Base-by-base conservation (phyloP, 2,797 vertebrate species). In the Bradypodion ventrale region DNA sequence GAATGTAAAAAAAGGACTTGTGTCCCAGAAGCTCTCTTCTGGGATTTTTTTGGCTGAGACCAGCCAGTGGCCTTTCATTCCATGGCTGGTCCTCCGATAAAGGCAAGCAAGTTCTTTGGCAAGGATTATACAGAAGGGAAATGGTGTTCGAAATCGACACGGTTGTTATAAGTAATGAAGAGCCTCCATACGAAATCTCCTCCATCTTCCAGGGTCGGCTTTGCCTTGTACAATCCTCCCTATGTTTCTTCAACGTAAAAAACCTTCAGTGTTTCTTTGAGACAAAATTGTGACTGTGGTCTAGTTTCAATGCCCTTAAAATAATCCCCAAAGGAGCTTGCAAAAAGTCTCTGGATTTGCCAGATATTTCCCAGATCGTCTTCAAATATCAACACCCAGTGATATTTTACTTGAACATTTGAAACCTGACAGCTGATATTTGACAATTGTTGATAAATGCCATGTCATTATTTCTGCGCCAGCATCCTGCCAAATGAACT, bases 341-440 rank as follows among this genome's bases (percentile, higher is more conserved):
- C 23, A 37, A n/a, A 7, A 19, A 16, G 12, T 27, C 65, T 66
- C 46, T 37, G 37, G 21, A n/a, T 83, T n/a, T 66, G 42, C 19
- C 46, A 68, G 62, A n/a, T 59, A 68, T 76, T 73, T 46, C 12
- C 32, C 74, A 25, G 23, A 42, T 72, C 42, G 16, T 74, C 49
- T 49, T 29, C 70, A 69, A 62, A 75, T 62, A 49, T 74, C 66
- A n/a, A 77, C 44, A 62, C 80, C 42, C 69, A 62, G 15, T 82
- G 59, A 49, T 74, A 59, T 32, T 74, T 63, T 44, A 74, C 60
- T 82, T 32, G 35, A 9, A 12, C 27, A 35, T 60, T 82, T 46
- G n/a, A 74, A 63, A n/a, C 13, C 29, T 70, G 66, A 59, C 79
- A 72, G 37, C 27, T 80, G 78, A 56, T 80, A 75, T 75, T 75